Base-by-base conservation (phyloP, 2,113 vertebrate species). In the Prolemur simus region DNA sequence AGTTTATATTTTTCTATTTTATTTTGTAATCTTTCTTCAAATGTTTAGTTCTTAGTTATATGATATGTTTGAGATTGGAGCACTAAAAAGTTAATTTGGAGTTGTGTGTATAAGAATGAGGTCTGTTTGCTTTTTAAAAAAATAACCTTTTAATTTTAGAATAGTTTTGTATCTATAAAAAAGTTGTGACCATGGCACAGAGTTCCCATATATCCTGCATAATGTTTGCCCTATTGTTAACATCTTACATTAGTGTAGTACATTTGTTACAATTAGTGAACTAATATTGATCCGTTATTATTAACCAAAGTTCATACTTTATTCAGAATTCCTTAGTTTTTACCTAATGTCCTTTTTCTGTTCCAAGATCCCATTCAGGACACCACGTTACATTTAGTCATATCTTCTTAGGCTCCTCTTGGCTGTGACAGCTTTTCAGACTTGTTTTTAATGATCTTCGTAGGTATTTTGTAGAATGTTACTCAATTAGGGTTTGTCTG, bases 1-100 rank as follows among this genome's bases (percentile, higher is more conserved):
- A 58, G 39, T 69, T 91, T 76, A 21, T 58, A 47, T 87, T 68
- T 83, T 89, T 92, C 58, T 87, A 13, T 93, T 92, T 82, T 52
- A 68, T 74, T 42, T 60, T 76, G n/a, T 23, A 94, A 1, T 54
- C 42, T 91, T 76, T 68, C 58, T 42, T 76, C 42, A 76, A 39
- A 58, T 58, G 32, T 76, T 56, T 27, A 49, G 32, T 77, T 77
- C 66, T 94, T 58, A 1, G 20, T 68, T 39, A 29, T 88, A 39
- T 3, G 21, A 37, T 37, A 5, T 63, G 60, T 52, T 76, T 58
- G 49, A 77, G 60, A 39, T 68, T 87, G 39, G 52, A 27, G 32
- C 23, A 83, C 10, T 63, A 45, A 68, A 88, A 69, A 23, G 56
- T 49, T 96, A 49, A 39, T 68, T 68, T 56, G 47, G 27, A 58